Conservation (phyloP, 2,113 vertebrate genomes). For the Brachirus orientalis region DNA sequence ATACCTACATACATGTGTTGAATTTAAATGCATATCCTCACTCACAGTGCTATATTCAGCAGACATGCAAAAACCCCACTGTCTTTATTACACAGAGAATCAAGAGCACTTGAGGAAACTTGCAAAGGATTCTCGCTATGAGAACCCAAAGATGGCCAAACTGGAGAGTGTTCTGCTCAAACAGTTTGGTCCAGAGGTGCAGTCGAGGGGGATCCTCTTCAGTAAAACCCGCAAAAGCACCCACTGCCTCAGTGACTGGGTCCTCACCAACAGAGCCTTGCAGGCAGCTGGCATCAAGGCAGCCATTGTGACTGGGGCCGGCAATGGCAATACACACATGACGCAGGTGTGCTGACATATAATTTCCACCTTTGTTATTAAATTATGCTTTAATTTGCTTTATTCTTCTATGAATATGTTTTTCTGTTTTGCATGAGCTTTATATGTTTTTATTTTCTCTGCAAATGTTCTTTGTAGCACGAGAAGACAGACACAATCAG, state of each 20-base stretch:
- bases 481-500: slow-evolving; percentile 85
- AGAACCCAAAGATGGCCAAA: slow-evolving; percentile 88
- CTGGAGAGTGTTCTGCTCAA: slow-evolving; percentile 83
- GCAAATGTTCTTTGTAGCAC: slow-evolving; percentile 51
- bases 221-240: slow-evolving; percentile 86
- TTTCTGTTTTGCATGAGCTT: background rate
- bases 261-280: slow-evolving; percentile 72
- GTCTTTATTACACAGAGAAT: slow-evolving; percentile 79
- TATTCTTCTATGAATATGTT: no score
- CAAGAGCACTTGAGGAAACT: slow-evolving; percentile 59
- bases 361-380: background rate
- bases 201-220: slow-evolving; percentile 87
- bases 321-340: slow-evolving; percentile 87
- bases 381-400: background rate
- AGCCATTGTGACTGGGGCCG: slow-evolving; percentile 81
- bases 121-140: slow-evolving; percentile 49
- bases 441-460: background rate
- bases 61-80: background rate
- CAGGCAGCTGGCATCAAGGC: slow-evolving; percentile 73
- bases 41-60: background rate
- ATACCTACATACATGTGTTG: no score
- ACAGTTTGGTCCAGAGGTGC: slow-evolving; percentile 70
- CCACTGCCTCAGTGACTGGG: slow-evolving; percentile 86
- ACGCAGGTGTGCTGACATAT: slow-evolving; percentile 83
- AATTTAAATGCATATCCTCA: background rate